Evolutionary conservation across 92 coral and sea anemone genomes (phyloP).

Genomic region (Muricea muricata): DNA sequence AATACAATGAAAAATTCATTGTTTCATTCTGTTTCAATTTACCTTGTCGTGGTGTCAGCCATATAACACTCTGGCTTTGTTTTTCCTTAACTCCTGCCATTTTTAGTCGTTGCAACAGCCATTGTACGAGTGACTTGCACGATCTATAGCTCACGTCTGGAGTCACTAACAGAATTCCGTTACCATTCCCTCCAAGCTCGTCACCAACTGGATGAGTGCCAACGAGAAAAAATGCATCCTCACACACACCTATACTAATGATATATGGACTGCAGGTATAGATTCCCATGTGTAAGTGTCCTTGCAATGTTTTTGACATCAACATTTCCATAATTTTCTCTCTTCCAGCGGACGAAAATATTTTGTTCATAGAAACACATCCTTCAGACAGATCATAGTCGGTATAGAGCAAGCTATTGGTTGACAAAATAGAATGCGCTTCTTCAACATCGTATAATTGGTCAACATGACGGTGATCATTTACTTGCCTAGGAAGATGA

Average conservation of each 20-base stretch:
- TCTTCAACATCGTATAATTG: constrained; percentile 31
- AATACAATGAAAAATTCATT: too few relatives aligned
- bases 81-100: not conserved
- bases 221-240: constrained; percentile 3
- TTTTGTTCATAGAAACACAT: constrained; percentile 2
- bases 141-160: constrained; percentile 5
- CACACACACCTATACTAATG: not conserved
- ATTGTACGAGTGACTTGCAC: constrained; percentile 8
- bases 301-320: not conserved
- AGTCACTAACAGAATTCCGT: constrained; percentile 22
- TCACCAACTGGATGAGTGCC: constrained; percentile 7
- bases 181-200: constrained; percentile 21
- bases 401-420: not conserved
- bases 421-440: constrained; percentile 15
- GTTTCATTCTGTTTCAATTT: too few relatives aligned
- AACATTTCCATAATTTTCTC: constrained; percentile 1
- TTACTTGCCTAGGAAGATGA: constrained; percentile 5
- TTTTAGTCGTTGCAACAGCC: constrained; percentile 3
- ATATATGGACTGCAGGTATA: not conserved
- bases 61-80: not conserved
- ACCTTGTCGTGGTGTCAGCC: not conserved
- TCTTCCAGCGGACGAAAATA: constrained; percentile 20
- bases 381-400: constrained; percentile 33
- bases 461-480: constrained; percentile 4
- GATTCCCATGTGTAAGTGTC: not conserved